These are phyloP conservation scores for Telenomus remus DNA, from an alignment of 1,140 invertebrate species.

Conservation along the genomic window DNA sequence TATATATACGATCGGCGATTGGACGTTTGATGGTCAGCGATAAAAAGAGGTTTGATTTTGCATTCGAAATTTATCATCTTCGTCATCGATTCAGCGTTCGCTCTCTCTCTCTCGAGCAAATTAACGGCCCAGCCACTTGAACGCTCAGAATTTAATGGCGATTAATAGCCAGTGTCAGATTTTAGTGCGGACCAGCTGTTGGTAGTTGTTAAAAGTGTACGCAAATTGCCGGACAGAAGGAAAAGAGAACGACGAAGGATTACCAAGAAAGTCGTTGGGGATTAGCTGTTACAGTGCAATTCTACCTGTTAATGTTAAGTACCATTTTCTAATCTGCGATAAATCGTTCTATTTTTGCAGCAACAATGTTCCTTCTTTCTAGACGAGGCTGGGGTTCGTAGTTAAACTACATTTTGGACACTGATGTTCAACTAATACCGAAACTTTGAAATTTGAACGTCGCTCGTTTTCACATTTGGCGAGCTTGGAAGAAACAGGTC, in stretches of 20 bases:
- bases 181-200: not conserved
- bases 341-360: too few species aligned
- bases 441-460: not conserved
- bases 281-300: not conserved
- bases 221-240: not conserved
- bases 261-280: slow-evolving; percentile 10
- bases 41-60: not conserved
- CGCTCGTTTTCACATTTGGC: too few species aligned
- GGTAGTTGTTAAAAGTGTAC: slow-evolving; percentile 1
- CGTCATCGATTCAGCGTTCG: too few species aligned
- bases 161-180: not conserved
- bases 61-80: not conserved
- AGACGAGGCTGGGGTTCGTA: too few species aligned
- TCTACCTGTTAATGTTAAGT: not conserved
- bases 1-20: slow-evolving; percentile 54
- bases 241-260: slow-evolving; percentile 20
- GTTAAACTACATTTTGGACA: too few species aligned
- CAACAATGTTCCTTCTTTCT: too few species aligned
- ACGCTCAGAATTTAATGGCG: slow-evolving; percentile 1
- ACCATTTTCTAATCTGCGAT: not conserved
- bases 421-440: too few species aligned
- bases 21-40: slow-evolving; percentile 50
- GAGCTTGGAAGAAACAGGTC: too few species aligned
- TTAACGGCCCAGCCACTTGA: not conserved
- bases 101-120: not conserved